Percentiles rank a stretch among this genome's conserved stretches.
These are phyloP conservation scores for Drosophila busckii DNA, from an alignment of 1,140 invertebrate genomes.

Conservation along the genomic window DNA sequence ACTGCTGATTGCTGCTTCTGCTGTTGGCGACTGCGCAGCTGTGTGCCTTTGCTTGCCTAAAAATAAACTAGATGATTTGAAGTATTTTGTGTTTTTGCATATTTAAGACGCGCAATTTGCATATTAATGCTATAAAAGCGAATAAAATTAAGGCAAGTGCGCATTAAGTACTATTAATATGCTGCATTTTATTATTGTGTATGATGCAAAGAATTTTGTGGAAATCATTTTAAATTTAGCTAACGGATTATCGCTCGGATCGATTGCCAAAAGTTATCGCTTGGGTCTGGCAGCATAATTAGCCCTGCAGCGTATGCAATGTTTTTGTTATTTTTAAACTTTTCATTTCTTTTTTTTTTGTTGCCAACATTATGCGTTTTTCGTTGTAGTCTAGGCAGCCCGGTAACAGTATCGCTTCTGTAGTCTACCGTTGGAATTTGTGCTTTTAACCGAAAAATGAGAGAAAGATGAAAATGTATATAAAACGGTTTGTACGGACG, in stretches of 20 bases:
- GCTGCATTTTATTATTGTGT: constrained; percentile 21
- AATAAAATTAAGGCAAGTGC: neutral
- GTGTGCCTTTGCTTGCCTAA: neutral
- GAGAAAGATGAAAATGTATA: constrained; percentile 3
- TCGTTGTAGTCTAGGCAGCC: too few relatives aligned
- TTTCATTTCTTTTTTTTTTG: too few relatives aligned
- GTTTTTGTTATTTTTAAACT: too few relatives aligned
- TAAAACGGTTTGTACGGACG: constrained; percentile 40
- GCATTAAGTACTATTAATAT: constrained; percentile 21
- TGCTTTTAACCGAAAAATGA: constrained; percentile 22
- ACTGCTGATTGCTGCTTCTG: too few relatives aligned
- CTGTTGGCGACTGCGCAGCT: constrained; percentile 44
- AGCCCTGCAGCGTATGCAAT: too few relatives aligned
- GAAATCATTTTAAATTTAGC: neutral
- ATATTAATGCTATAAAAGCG: constrained; percentile 7
- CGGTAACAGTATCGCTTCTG: too few relatives aligned
- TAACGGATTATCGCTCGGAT: neutral
- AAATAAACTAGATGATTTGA: constrained; percentile 13
- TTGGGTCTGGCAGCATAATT: too few relatives aligned
- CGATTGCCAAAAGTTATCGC: neutral
- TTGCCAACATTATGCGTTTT: too few relatives aligned
- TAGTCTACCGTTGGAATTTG: constrained; percentile 4
- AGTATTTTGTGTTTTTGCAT: neutral
- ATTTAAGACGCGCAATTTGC: constrained; percentile 15
- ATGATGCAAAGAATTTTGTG: constrained; percentile 3